Percentiles rank a stretch among this genome's conserved stretches.
Conservation (phyloP, 1,140 invertebrate species). For the Drosophila jambulina region DNA sequence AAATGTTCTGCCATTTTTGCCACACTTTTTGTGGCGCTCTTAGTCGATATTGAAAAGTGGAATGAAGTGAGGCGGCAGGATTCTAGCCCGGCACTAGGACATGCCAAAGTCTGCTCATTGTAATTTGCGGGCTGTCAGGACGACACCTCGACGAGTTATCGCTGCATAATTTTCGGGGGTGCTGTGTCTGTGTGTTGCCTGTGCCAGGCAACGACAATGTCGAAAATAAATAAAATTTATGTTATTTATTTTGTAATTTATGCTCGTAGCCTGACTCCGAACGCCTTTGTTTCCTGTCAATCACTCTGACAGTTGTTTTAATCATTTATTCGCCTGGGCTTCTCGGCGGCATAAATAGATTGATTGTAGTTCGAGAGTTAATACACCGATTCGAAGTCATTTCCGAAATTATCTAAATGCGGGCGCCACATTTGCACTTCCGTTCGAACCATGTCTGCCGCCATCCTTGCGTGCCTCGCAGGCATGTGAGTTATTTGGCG, state of each 20-base stretch:
- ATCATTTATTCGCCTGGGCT: slow-evolving; percentile 51
- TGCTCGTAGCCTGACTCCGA: slow-evolving; percentile 51
- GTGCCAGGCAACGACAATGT: slow-evolving; percentile 72
- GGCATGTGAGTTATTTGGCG: slow-evolving; percentile 17
- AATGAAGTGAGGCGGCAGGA: neutral
- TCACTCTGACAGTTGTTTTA: slow-evolving; percentile 70
- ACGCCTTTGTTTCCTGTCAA: slow-evolving; percentile 55
- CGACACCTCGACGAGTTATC: slow-evolving; percentile 40
- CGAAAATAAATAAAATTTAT: slow-evolving; percentile 60
- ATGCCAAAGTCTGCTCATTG: slow-evolving; percentile 7
- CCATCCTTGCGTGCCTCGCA: slow-evolving; percentile 22
- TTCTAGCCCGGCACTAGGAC: neutral
- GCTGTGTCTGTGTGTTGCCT: neutral
- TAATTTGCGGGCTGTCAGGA: slow-evolving; percentile 39
- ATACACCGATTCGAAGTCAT: slow-evolving; percentile 13
- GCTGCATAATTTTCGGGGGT: slow-evolving; percentile 43
- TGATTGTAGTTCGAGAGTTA: slow-evolving; percentile 38
- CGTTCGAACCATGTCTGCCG: slow-evolving; percentile 7
- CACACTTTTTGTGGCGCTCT: neutral
- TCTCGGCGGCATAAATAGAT: slow-evolving; percentile 26
- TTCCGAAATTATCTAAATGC: slow-evolving; percentile 31
- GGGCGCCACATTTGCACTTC: slow-evolving; percentile 22
- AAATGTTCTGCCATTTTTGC: slow-evolving; percentile 7
- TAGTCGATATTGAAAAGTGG: slow-evolving; percentile 8
- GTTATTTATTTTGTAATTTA: slow-evolving; percentile 81